These are phyloP conservation scores for Megastigmus dorsalis DNA, from an alignment of 2,888 invertebrate species.

Conservation along the genomic window DNA sequence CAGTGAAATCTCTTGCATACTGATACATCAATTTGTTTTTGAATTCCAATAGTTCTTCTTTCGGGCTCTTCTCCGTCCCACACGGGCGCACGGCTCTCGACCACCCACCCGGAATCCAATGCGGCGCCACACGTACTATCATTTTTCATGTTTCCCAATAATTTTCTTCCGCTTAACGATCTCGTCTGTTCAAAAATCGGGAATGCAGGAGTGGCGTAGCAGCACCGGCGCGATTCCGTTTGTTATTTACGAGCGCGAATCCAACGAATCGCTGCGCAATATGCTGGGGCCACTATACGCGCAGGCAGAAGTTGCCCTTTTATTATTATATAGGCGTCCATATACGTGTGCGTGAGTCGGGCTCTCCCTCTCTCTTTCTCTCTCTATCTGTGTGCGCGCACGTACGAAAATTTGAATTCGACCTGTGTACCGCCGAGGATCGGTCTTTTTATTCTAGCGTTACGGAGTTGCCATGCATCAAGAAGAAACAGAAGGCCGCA, in stretches of 20 bases:
- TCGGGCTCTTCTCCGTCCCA: too few relatives aligned
- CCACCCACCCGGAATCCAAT: neutral
- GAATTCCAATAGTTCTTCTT: too few relatives aligned
- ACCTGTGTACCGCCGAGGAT: too few relatives aligned
- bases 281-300: neutral
- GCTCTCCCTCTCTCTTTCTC: too few relatives aligned
- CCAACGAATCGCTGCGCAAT: constrained; percentile 24
- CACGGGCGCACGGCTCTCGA: too few relatives aligned
- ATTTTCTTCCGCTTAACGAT: constrained; percentile 15
- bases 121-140: neutral
- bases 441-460: too few relatives aligned
- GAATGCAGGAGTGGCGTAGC: neutral
- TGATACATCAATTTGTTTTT: too few relatives aligned
- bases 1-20: too few relatives aligned
- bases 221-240: neutral
- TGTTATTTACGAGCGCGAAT: constrained; percentile 27
- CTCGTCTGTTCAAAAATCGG: constrained; percentile 11
- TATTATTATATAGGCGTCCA: neutral
- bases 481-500: too few relatives aligned
- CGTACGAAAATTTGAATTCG: constrained; percentile 21
- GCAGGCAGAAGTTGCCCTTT: neutral
- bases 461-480: too few relatives aligned
- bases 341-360: too few relatives aligned
- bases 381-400: too few relatives aligned
- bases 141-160: constrained; percentile 15